Evolutionary conservation across 2,797 vertebrate species (phyloP).

Genomic region (Lemur catta): DNA sequence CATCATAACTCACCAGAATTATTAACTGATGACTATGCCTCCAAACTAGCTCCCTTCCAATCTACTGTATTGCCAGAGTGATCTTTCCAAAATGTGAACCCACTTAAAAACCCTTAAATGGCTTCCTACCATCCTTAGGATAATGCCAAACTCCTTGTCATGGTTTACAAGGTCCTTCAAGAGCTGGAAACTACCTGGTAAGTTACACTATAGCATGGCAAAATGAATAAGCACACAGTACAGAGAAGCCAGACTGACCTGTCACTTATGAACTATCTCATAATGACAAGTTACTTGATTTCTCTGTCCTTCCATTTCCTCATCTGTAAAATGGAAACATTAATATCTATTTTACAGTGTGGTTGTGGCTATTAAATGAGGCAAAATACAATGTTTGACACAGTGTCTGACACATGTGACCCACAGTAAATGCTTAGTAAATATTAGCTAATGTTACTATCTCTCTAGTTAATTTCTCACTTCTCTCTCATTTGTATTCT

Average conservation of each 20-base stretch:
- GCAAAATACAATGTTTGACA: not conserved
- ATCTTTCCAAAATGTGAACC: not conserved
- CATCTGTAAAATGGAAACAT: not conserved
- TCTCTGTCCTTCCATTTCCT: not conserved
- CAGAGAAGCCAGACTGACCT: not conserved
- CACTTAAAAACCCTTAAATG: not conserved
- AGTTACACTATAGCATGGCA: not conserved
- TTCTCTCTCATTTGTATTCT: not conserved
- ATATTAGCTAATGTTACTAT: not conserved
- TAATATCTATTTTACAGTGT: not conserved
- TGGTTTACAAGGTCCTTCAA: not conserved
- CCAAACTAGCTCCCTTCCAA: slow-evolving; percentile 15
- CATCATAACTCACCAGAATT: not conserved
- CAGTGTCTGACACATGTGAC: not conserved
- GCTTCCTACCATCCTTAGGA: not conserved
- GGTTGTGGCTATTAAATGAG: not conserved
- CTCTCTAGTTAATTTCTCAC: not conserved
- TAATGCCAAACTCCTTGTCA: not conserved
- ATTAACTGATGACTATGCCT: not conserved
- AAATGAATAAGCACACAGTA: not conserved
- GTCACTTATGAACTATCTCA: not conserved
- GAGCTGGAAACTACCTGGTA: not conserved
- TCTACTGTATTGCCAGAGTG: not conserved
- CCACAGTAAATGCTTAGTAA: not conserved
- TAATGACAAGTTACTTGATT: not conserved